These are phyloP conservation scores for Sapayoa aenigma DNA, from an alignment of 2,113 vertebrate genomes.

Conservation along the genomic window DNA sequence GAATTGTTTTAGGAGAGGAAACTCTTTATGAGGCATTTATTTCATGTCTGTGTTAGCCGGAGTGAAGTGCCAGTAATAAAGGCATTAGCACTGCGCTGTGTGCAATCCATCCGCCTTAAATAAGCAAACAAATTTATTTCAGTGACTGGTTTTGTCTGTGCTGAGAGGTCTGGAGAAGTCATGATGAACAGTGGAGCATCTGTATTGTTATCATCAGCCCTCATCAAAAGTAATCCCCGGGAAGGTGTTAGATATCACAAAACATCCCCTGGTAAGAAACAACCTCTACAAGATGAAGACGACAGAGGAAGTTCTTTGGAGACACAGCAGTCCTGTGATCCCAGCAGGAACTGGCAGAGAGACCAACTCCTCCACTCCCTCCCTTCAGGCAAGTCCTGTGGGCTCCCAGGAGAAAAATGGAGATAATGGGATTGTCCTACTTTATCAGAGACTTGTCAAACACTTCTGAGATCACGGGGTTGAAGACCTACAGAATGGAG, in stretches of 20 bases:
- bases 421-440: slow-evolving; percentile 9
- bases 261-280: background rate
- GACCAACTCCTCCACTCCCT: background rate
- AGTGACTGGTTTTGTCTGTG: background rate
- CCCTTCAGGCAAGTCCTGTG: background rate
- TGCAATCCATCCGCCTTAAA: background rate
- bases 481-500: background rate
- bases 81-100: background rate
- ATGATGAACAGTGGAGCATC: background rate
- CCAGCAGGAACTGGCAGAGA: slow-evolving; percentile 10
- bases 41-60: background rate
- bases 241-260: background rate
- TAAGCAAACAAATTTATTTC: background rate
- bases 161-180: background rate
- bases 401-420: background rate
- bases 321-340: background rate
- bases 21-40: background rate
- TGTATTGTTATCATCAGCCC: background rate
- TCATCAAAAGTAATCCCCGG: background rate
- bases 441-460: background rate
- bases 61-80: background rate
- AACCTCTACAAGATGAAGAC: background rate
- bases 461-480: background rate
- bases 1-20: background rate
- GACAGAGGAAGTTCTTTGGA: background rate